These are phyloP conservation scores for Athrips mouffetella DNA, from an alignment of 2,888 invertebrate species.

Conservation along the genomic window DNA sequence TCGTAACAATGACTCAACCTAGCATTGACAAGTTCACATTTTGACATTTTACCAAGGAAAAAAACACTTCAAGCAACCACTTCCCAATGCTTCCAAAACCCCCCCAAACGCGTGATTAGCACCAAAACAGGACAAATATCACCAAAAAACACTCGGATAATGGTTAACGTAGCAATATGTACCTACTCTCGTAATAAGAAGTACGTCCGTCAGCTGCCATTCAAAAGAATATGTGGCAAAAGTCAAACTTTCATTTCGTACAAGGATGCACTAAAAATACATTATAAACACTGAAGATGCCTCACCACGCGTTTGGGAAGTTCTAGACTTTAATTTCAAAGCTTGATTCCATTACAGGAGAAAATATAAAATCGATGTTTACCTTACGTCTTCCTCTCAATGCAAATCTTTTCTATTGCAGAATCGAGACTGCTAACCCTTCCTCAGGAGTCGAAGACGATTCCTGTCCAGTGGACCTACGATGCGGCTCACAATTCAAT, in stretches of 20 bases:
- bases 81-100: slow-evolving; percentile 47
- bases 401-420: slow-evolving; percentile 77
- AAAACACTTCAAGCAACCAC: slow-evolving; percentile 58
- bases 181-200: slow-evolving; percentile 67
- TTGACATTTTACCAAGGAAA: slow-evolving; percentile 70
- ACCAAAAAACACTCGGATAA: slow-evolving; percentile 44
- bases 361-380: slow-evolving; percentile 79
- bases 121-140: slow-evolving; percentile 43
- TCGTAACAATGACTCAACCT: slow-evolving; percentile 75
- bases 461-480: slow-evolving; percentile 69
- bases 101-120: slow-evolving; percentile 36
- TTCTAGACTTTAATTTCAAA: slow-evolving; percentile 44
- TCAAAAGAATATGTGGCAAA: slow-evolving; percentile 79
- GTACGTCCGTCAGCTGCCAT: slow-evolving; percentile 77
- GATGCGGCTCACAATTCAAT: slow-evolving; percentile 73
- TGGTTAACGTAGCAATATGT: slow-evolving; percentile 58
- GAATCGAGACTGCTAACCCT: slow-evolving; percentile 76
- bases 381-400: slow-evolving; percentile 77
- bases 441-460: slow-evolving; percentile 70
- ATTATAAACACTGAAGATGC: slow-evolving; percentile 63
- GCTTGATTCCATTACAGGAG: slow-evolving; percentile 58
- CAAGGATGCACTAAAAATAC: slow-evolving; percentile 78
- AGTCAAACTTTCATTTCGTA: slow-evolving; percentile 78
- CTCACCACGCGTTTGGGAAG: slow-evolving; percentile 40
- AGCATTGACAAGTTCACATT: slow-evolving; percentile 73